A percentile compares a stretch with the other conserved stretches of the same genome.
Evolutionary conservation across 2,888 invertebrate species (phyloP).

Genomic region (Ornithoptera priamus): DNA sequence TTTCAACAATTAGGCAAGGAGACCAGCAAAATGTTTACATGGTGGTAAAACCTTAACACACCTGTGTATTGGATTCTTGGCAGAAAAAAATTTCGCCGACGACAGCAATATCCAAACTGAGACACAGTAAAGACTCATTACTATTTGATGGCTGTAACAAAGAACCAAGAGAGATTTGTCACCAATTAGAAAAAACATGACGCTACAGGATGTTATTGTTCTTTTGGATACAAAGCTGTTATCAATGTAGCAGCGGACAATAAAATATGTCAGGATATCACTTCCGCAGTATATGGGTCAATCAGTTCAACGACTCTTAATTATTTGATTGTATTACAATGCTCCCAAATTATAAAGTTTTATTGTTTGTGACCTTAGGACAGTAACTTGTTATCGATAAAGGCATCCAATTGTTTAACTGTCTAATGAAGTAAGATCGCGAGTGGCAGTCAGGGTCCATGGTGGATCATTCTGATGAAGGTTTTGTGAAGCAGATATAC

Average conservation of each 20-base stretch:
- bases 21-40: no score
- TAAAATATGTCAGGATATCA: slow-evolving; percentile 23
- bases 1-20: no score
- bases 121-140: no score
- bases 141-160: background rate
- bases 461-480: no score
- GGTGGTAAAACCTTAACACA: no score
- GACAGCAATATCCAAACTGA: no score
- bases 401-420: background rate
- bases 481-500: no score
- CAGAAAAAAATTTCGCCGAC: no score
- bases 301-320: slow-evolving; percentile 26
- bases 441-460: no score
- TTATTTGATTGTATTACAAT: slow-evolving; percentile 14
- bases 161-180: background rate
- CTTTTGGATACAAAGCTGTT: background rate
- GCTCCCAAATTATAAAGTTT: background rate
- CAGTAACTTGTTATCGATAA: background rate
- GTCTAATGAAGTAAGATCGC: background rate
- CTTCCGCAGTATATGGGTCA: slow-evolving; percentile 28
- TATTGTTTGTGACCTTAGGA: background rate
- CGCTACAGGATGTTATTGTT: background rate
- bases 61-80: no score
- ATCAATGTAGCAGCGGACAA: slow-evolving; percentile 13
- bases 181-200: background rate